Percentiles rank a stretch among this genome's conserved stretches.
Conservation (phyloP, 2,113 vertebrate genomes). For the Pithys albifrons region DNA sequence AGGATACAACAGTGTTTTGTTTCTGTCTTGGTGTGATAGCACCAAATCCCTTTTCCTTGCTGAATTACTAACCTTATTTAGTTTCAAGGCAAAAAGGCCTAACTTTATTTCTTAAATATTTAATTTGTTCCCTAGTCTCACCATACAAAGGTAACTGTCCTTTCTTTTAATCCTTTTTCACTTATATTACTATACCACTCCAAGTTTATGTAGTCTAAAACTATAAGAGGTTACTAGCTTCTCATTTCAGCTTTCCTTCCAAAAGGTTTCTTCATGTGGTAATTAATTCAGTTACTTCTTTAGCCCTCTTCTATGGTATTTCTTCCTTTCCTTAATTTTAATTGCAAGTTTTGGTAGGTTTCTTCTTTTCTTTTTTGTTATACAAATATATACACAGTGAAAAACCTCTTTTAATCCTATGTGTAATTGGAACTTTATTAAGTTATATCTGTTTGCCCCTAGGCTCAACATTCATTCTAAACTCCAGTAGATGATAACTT, state of each 20-base stretch:
- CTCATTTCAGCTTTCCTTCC: not conserved
- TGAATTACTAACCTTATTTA: not conserved
- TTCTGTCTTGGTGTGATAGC: not conserved
- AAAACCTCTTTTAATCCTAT: not conserved
- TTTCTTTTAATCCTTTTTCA: not conserved
- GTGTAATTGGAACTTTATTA: not conserved
- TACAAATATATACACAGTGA: not conserved
- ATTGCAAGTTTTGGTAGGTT: not conserved
- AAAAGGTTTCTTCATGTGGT: not conserved
- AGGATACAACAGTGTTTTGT: not conserved
- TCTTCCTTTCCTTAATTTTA: not conserved
- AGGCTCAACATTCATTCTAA: slow-evolving; percentile 19
- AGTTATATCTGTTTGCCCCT: not conserved
- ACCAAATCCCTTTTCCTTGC: not conserved
- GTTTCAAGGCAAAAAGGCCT: not conserved
- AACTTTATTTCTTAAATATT: not conserved
- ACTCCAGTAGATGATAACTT: slow-evolving; percentile 14
- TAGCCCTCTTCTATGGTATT: not conserved
- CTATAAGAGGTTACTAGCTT: not conserved
- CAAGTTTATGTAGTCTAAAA: not conserved
- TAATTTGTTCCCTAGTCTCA: not conserved
- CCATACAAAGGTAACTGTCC: not conserved
- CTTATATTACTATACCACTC: not conserved
- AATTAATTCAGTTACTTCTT: not conserved
- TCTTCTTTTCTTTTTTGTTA: not conserved